Conservation (phyloP, 2,113 vertebrate genomes). For the Osmerus eperlanus region DNA sequence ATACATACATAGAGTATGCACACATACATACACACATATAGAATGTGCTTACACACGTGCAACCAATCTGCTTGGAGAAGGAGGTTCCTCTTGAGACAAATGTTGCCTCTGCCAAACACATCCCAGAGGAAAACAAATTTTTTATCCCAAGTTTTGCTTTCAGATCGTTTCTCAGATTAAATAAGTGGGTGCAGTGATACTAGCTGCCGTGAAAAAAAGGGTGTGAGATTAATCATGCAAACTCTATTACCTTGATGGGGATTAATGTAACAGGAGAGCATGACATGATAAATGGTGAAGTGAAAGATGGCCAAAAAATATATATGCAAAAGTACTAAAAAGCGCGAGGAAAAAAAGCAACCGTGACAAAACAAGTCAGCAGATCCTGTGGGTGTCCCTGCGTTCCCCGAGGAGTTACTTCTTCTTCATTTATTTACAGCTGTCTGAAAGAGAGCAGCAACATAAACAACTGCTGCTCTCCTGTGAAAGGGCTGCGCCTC, state of each 20-base stretch:
- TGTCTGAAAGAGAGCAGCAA: constrained; percentile 47
- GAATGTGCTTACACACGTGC: constrained; percentile 27
- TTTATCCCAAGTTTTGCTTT: constrained; percentile 63
- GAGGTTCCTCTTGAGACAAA: constrained; percentile 51
- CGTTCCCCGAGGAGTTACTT: constrained; percentile 53
- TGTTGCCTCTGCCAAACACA: constrained; percentile 40
- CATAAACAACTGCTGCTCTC: constrained; percentile 58
- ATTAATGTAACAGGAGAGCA: constrained; percentile 61
- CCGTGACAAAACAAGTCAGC: constrained; percentile 55
- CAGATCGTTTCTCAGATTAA: constrained; percentile 69
- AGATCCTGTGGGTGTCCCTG: constrained; percentile 52
- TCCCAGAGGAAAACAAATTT: constrained; percentile 67
- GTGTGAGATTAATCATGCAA: constrained; percentile 70
- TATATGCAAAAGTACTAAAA: neutral
- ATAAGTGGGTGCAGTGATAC: constrained; percentile 59
- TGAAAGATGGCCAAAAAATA: constrained; percentile 45
- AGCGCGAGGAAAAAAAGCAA: constrained; percentile 23
- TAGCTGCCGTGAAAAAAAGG: constrained; percentile 60
- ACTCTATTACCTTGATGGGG: constrained; percentile 66
- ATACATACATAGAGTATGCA: constrained; percentile 15
- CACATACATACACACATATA: constrained; percentile 14
- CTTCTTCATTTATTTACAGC: constrained; percentile 73
- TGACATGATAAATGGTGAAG: constrained; percentile 63
- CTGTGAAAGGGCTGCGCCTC: constrained; percentile 31
- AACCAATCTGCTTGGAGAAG: constrained; percentile 40